Conservation (phyloP, 2,797 vertebrate species). For the Brachyrhaphis roseni region DNA sequence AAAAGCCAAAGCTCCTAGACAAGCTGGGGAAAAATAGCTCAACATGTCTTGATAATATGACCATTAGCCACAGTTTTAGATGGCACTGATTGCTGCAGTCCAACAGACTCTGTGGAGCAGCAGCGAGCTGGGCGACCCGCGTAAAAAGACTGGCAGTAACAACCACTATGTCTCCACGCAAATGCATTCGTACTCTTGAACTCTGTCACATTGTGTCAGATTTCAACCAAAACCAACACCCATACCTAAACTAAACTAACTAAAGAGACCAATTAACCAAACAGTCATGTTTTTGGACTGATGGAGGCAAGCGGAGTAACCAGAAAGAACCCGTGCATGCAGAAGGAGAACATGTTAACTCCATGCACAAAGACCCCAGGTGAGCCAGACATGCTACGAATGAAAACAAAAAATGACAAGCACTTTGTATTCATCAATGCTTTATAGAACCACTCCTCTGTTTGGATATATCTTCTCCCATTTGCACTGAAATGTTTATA, state of each 20-base stretch:
- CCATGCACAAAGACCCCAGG: not conserved
- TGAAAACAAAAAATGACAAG: not conserved
- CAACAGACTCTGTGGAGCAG: constrained; percentile 33
- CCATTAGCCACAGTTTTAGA: constrained; percentile 72
- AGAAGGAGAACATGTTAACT: not conserved
- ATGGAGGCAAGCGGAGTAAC: not conserved
- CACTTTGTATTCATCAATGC: not conserved
- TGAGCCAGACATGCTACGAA: not conserved
- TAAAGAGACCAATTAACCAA: not conserved
- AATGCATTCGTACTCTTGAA: not conserved
- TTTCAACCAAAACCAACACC: not conserved
- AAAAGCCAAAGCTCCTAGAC: constrained; percentile 70
- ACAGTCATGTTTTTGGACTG: not conserved
- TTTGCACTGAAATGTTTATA: not conserved
- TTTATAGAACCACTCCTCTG: not conserved
- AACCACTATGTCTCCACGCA: constrained; percentile 29
- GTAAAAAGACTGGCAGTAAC: constrained; percentile 46
- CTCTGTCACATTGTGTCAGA: not conserved
- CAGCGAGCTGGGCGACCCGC: constrained; percentile 28
- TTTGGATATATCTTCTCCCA: not conserved
- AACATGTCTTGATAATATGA: constrained; percentile 59
- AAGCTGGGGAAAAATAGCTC: constrained; percentile 49
- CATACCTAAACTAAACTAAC: not conserved
- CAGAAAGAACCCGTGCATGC: not conserved
- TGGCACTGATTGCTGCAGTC: constrained; percentile 48